These are phyloP conservation scores for Anas platyrhynchos DNA, from an alignment of 2,113 vertebrate genomes.

Conservation along the genomic window DNA sequence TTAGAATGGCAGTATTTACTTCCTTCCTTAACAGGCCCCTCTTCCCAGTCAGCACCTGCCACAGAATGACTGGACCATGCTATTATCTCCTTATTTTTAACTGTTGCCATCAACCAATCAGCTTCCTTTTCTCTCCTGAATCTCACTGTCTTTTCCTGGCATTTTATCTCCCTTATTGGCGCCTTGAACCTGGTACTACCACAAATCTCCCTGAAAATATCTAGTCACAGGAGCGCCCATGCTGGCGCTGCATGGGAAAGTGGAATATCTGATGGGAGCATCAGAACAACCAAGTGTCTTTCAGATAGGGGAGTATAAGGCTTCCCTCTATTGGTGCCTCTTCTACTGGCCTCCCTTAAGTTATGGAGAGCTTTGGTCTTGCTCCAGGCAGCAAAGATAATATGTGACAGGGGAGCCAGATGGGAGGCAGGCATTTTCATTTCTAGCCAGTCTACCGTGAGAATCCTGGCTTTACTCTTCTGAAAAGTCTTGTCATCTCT, in stretches of 20 bases:
- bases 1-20: neutral
- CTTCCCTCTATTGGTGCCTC: neutral
- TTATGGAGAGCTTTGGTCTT: neutral
- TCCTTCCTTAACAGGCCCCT: neutral
- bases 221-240: neutral
- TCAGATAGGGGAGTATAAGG: neutral
- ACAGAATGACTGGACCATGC: neutral
- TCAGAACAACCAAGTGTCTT: neutral
- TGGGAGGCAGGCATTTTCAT: conserved; percentile 17
- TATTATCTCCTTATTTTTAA: neutral
- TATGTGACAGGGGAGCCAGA: neutral
- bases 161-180: neutral
- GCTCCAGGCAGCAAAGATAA: neutral
- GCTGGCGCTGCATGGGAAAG: neutral
- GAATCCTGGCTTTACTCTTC: conserved; percentile 25
- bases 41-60: neutral
- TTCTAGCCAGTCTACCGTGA: neutral
- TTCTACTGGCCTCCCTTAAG: neutral
- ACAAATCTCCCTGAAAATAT: neutral
- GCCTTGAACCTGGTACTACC: neutral
- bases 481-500: conserved; percentile 38
- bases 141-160: neutral
- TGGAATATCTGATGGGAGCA: neutral
- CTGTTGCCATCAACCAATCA: neutral
- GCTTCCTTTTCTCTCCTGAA: neutral